Base-by-base conservation (phyloP, 2,888 invertebrate species). In the Macropis europaea region DNA sequence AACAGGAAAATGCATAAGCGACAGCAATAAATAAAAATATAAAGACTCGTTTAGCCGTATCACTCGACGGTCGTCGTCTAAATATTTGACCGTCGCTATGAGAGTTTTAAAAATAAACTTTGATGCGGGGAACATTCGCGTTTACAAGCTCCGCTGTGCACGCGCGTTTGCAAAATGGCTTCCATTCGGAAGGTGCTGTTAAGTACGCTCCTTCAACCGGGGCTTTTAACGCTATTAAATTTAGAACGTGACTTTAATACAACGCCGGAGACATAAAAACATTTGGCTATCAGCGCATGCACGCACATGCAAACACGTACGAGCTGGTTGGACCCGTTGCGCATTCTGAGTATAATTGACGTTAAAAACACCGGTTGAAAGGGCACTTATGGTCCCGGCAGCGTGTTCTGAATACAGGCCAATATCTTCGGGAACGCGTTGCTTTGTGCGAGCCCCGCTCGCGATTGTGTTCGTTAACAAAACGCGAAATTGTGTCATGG, bases 201-300 rank as follows among this genome's bases (percentile, higher is more conserved):
- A 42, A 60, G 61, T 61, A 64, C 61, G 62, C 62, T 48, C 63
- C 61, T 60, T 61, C 63, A 40, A 47, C 38, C 40, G 30, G 38
- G 24, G 47, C 63, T 63, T 60, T 60, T 63, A 60, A 60, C 47
- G 63, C 48, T 40, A 32, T 60, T 64, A 60, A 60, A 47, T 47
- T 60, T 40, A 48, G 48, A 64, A 19, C 63, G 63, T 48, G 54
- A 45, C 48, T 60, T 60, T 61, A 40, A 61, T 26, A 47, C 38
- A 6, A 26, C 59, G 57, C 13, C 19, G 17, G 13, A 3, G 5
- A 11, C 13, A 19, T 15, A 15, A 1, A 22, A 13, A 22, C 3
- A 32, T 11, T 64, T 24, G 47, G 32, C 47, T 15, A 13, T 15
- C 30, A n/a, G 15, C 40, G 4, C 47, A 38, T 64, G n/a, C n/a